phyloP scores from a whole-genome alignment of 2,888 invertebrate genomes.

The Ischnus inquisitorius region DNA sequence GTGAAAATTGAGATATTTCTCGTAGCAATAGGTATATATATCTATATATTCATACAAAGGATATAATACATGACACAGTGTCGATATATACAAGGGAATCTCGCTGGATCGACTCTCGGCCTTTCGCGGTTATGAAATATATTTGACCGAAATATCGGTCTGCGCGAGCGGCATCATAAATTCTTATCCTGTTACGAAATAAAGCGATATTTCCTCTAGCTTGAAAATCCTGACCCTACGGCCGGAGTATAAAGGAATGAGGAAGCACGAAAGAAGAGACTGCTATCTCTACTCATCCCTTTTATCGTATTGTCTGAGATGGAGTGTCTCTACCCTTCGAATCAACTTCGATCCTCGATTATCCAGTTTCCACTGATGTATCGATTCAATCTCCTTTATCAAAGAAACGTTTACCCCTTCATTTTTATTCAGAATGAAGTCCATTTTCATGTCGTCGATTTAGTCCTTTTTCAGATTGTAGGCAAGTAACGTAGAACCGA shows the following conservation, averaged over 20 bases:
- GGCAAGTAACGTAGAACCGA: not conserved
- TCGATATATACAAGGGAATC: conserved; percentile 14
- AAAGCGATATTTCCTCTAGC: conserved; percentile 55
- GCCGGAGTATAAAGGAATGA: conserved; percentile 38
- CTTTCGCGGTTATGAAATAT: conserved; percentile 78
- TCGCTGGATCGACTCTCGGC: conserved; percentile 45
- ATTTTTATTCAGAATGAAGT: not conserved
- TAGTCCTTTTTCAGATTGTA: not conserved
- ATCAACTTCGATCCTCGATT: conserved; percentile 42
- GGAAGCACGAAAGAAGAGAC: conserved; percentile 27
- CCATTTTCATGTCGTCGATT: not conserved
- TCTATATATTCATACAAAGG: not conserved
- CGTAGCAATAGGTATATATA: conserved; percentile 55
- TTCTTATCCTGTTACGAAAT: conserved; percentile 71
- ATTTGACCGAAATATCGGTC: conserved; percentile 80
- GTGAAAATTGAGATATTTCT: conserved; percentile 76
- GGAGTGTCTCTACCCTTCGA: conserved; percentile 23
- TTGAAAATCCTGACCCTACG: conserved; percentile 35
- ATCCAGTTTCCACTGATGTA: conserved; percentile 36
- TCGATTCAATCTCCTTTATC: conserved; percentile 20
- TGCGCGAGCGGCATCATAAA: conserved; percentile 77
- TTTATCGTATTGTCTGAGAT: conserved; percentile 44
- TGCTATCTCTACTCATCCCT: conserved; percentile 5
- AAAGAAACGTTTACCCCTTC: not conserved
- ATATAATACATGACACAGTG: conserved; percentile 6